Base-by-base conservation (phyloP, 2,888 invertebrate species). In the Drosophila borealis region DNA sequence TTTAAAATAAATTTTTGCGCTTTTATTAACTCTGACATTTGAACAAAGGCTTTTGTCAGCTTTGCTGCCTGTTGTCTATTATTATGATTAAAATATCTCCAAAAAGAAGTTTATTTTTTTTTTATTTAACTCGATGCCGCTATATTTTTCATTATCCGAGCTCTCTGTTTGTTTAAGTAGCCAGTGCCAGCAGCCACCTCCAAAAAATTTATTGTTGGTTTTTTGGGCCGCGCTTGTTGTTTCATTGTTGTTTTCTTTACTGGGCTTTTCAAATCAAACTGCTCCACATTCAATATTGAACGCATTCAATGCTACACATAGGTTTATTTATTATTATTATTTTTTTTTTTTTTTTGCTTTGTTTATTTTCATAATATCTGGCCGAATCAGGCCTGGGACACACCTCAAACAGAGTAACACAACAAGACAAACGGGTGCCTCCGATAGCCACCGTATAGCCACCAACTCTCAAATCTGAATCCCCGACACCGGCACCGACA, bases 1-100 rank as follows among this genome's bases (percentile, higher is more conserved):
- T 90, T 90, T 89, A 87, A 90, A 87, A 79, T 89, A 87, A 78
- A 89, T 75, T 81, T 89, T 90, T 89, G 90, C 86, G 89, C 89
- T 89, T 86, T 85, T 86, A 90, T 86, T 86, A 81, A 87, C 77
- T 77, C 82, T 87, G 86, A 90, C 86, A 90, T 78, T 89, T 81
- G 80, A 77, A 87, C 90, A 87, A 90, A 90, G 81, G 72, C 86
- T 81, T 88, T 85, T 87, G 90, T 90, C 90, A 85, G 88, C 74
- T 89, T 74, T 74, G 76, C 74, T 86, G 85, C 70, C 79, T 65
- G 70, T 83, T 85, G 79, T 80, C 75, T 88, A 81, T 87, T 85
- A 87, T 87, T 85, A 87, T 81, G 85, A 86, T 88, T 88, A 87
- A 86, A 86, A 88, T 88, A 86, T 87, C 87, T 73, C 55, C 45